These are phyloP conservation scores for Diplolepis rosae DNA, from an alignment of 2,888 invertebrate species.

Conservation along the genomic window DNA sequence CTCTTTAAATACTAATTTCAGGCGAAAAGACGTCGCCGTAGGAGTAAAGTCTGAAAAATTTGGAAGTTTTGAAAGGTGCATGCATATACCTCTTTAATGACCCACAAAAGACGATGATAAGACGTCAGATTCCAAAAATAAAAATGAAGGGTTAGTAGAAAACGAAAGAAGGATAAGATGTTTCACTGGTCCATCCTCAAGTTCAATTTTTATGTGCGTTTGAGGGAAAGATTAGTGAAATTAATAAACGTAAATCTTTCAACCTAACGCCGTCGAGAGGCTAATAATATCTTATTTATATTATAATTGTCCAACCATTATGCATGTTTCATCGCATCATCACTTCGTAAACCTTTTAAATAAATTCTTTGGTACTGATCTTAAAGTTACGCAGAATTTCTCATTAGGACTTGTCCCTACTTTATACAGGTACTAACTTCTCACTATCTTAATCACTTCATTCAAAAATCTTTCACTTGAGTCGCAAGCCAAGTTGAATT, in stretches of 20 bases:
- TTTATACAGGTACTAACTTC: not conserved
- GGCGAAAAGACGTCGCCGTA: constrained; percentile 8
- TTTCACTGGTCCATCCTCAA: constrained; percentile 3
- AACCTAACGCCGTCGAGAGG: constrained; percentile 65
- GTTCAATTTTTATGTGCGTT: constrained; percentile 36
- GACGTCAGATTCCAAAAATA: not conserved
- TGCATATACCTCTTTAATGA: constrained; percentile 21
- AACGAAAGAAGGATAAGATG: not conserved
- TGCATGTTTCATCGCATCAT: constrained; percentile 67
- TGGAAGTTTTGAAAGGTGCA: constrained; percentile 17
- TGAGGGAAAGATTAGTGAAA: constrained; percentile 63
- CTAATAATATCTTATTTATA: constrained; percentile 71
- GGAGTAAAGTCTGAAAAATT: constrained; percentile 27
- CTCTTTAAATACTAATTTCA: constrained; percentile 1
- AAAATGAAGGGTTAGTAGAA: not conserved
- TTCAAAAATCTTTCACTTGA: not conserved
- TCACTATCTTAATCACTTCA: constrained; percentile 16
- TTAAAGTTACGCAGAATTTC: constrained; percentile 35
- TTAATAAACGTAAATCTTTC: constrained; percentile 72
- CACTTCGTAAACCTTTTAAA: constrained; percentile 71
- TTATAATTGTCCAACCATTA: constrained; percentile 69
- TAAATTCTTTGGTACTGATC: constrained; percentile 55
- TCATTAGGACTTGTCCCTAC: constrained; percentile 32
- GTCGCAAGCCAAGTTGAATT: not conserved
- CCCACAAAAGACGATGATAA: constrained; percentile 12